phyloP scores from a whole-genome alignment of 2,797 vertebrate species.

The Pitangus sulphuratus region DNA sequence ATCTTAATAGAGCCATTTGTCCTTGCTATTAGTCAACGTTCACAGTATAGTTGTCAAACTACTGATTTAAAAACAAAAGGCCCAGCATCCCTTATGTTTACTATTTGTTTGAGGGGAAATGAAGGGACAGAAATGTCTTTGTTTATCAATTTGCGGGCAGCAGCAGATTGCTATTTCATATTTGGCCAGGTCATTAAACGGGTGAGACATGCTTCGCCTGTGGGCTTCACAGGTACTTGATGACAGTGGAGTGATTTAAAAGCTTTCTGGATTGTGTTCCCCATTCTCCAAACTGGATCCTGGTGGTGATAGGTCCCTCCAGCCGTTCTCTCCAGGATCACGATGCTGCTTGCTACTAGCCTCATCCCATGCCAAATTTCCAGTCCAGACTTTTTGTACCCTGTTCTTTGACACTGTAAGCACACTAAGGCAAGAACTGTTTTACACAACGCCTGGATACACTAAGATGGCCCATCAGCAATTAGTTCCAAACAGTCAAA shows the following conservation, averaged over 20 bases:
- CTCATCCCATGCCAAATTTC: neutral
- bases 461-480: neutral
- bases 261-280: neutral
- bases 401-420: neutral
- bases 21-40: neutral
- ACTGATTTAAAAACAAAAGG: neutral
- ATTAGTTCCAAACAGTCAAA: neutral
- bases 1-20: neutral
- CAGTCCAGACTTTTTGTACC: neutral
- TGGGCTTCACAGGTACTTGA: neutral
- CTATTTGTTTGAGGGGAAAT: neutral
- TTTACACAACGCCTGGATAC: neutral
- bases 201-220: rapidly evolving
- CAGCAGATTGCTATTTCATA: neutral
- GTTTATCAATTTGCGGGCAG: neutral
- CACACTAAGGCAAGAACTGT: neutral
- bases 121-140: neutral
- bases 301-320: neutral
- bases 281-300: neutral
- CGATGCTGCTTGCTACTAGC: neutral
- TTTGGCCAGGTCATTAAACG: neutral
- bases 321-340: neutral
- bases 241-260: neutral
- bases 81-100: neutral
- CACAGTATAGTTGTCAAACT: neutral